These are phyloP conservation scores for Montipora capitata DNA, from an alignment of 92 coral and sea anemone species.

Conservation along the genomic window DNA sequence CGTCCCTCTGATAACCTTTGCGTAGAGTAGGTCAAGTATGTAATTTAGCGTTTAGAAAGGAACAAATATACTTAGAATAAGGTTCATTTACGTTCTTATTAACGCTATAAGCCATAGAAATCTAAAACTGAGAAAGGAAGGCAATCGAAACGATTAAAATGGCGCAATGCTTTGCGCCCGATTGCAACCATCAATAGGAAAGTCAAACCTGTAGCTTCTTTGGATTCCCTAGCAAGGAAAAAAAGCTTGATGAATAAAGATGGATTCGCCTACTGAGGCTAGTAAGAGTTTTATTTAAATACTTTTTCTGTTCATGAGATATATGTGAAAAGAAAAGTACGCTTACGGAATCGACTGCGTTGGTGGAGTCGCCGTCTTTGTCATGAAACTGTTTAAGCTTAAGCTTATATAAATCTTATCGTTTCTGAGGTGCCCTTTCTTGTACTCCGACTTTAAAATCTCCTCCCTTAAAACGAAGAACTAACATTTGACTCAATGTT, in stretches of 20 bases:
- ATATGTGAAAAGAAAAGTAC: not conserved
- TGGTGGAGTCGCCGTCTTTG: not conserved
- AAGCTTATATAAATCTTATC: not conserved
- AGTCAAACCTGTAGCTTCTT: constrained; percentile 43
- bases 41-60: constrained; percentile 4
- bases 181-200: constrained; percentile 40
- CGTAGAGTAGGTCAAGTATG: constrained; percentile 4
- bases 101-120: constrained; percentile 13
- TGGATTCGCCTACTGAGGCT: constrained; percentile 14
- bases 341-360: not conserved
- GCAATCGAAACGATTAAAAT: constrained; percentile 23
- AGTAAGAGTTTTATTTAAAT: constrained; percentile 31
- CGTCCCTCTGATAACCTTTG: not conserved
- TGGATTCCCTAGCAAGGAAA: constrained; percentile 33
- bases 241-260: constrained; percentile 21
- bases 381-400: not conserved
- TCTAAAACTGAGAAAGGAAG: constrained; percentile 17
- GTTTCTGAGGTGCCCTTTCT: constrained; percentile 9
- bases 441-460: constrained; percentile 5
- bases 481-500: constrained; percentile 5
- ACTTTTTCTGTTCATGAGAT: constrained; percentile 24
- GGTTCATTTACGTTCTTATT: constrained; percentile 2
- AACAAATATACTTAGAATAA: constrained; percentile 1
- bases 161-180: constrained; percentile 34
- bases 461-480: not conserved